A percentile compares a stretch with the other conserved stretches of the same genome.
phyloP scores from a whole-genome alignment of 2,797 vertebrate species.

The Hybognathus amarus region DNA sequence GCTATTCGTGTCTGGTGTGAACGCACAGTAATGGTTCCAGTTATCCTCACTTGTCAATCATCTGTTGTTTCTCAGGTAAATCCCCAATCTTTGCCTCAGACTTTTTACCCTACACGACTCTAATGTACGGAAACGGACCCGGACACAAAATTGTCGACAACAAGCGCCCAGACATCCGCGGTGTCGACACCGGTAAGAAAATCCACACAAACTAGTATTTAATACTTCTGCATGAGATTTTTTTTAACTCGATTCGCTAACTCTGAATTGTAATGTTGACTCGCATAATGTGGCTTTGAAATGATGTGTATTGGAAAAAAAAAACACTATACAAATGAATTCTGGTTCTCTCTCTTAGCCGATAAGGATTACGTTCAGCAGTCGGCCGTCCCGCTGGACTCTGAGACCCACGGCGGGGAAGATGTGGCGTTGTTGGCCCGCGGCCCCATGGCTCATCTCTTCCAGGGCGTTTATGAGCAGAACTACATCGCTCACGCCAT shows the following conservation, averaged over 20 bases:
- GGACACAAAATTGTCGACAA: conserved; percentile 73
- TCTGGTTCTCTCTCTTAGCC: neutral
- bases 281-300: too few species aligned
- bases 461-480: conserved; percentile 82
- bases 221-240: too few species aligned
- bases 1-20: too few species aligned
- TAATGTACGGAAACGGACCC: conserved; percentile 80
- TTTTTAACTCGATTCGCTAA: too few species aligned
- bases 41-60: neutral
- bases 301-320: too few species aligned
- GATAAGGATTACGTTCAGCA: conserved; percentile 74
- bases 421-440: conserved; percentile 79
- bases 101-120: conserved; percentile 74
- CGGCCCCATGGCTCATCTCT: conserved; percentile 83
- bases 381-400: conserved; percentile 70
- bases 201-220: too few species aligned
- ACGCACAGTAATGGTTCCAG: too few species aligned
- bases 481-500: conserved; percentile 81
- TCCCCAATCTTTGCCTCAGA: conserved; percentile 76
- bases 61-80: conserved; percentile 71
- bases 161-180: conserved; percentile 72
- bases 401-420: conserved; percentile 81
- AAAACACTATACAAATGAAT: too few species aligned
- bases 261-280: too few species aligned
- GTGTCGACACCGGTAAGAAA: conserved; percentile 76